Percentiles rank a stretch among this genome's conserved stretches.
These are phyloP conservation scores for Nyctibius bracteatus DNA, from an alignment of 2,113 vertebrate genomes.

Conservation along the genomic window DNA sequence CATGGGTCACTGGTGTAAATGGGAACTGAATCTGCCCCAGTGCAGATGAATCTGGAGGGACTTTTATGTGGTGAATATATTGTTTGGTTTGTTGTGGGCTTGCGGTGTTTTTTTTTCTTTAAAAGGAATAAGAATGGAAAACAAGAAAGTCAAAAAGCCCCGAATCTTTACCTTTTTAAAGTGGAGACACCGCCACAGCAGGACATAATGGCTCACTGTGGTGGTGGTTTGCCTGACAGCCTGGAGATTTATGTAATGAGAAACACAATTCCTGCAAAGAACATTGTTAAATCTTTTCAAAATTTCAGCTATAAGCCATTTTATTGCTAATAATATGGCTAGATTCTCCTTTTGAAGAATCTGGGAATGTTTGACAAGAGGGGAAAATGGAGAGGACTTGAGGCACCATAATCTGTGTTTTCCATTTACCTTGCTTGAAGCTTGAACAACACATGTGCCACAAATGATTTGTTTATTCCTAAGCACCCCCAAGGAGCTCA, in stretches of 20 bases:
- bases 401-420: slow-evolving; percentile 57
- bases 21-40: neutral
- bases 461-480: slow-evolving; percentile 57
- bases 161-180: slow-evolving; percentile 48
- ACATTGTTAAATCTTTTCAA: slow-evolving; percentile 62
- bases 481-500: neutral
- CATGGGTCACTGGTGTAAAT: neutral
- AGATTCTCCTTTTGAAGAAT: slow-evolving; percentile 60
- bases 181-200: slow-evolving; percentile 51
- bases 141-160: slow-evolving; percentile 28
- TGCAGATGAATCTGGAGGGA: neutral
- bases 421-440: slow-evolving; percentile 58
- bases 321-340: slow-evolving; percentile 64
- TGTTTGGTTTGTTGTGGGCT: neutral
- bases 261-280: slow-evolving; percentile 65
- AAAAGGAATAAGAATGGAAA: slow-evolving; percentile 9
- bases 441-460: slow-evolving; percentile 36
- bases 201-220: slow-evolving; percentile 35
- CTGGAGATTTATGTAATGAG: slow-evolving; percentile 68
- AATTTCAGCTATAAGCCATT: slow-evolving; percentile 58
- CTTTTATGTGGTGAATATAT: neutral
- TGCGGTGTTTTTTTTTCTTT: neutral
- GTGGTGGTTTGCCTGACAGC: slow-evolving; percentile 41
- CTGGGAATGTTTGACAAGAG: slow-evolving; percentile 52
- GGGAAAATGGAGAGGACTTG: slow-evolving; percentile 58